Evolutionary conservation across 2,113 vertebrate genomes (phyloP).

Genomic region (Petrocephalus zakoni): DNA sequence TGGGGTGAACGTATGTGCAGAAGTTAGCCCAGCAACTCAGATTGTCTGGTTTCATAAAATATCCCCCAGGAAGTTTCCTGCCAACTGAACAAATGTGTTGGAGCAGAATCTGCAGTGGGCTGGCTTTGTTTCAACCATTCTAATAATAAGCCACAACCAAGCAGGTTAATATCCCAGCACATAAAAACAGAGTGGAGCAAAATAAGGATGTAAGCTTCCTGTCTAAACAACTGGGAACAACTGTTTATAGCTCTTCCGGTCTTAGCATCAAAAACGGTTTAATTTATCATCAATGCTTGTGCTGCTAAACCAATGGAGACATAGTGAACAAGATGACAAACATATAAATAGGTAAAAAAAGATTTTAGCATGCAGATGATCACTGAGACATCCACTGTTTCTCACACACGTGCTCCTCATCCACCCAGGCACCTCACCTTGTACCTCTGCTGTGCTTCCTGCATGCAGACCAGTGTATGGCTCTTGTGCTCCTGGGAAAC

Average conservation of each 20-base stretch:
- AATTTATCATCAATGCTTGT: not conserved
- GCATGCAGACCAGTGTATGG: conserved; percentile 73
- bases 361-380: not conserved
- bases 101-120: not conserved
- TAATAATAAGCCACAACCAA: not conserved
- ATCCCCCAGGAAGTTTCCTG: conserved; percentile 4
- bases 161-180: not conserved
- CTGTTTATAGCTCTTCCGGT: not conserved
- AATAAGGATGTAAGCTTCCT: not conserved
- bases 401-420: not conserved
- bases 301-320: not conserved
- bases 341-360: not conserved
- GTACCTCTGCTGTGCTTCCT: conserved; percentile 73
- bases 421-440: conserved; percentile 57
- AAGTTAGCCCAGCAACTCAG: not conserved
- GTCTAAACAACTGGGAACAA: not conserved
- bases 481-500: conserved; percentile 77
- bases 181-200: not conserved
- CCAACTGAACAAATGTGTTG: not conserved
- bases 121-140: not conserved
- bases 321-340: not conserved
- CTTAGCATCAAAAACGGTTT: not conserved
- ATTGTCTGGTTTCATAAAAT: not conserved
- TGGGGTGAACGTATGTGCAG: conserved; percentile 7
- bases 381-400: not conserved